Base-by-base conservation (phyloP, 2,113 vertebrate genomes). In the Cettia cetti region DNA sequence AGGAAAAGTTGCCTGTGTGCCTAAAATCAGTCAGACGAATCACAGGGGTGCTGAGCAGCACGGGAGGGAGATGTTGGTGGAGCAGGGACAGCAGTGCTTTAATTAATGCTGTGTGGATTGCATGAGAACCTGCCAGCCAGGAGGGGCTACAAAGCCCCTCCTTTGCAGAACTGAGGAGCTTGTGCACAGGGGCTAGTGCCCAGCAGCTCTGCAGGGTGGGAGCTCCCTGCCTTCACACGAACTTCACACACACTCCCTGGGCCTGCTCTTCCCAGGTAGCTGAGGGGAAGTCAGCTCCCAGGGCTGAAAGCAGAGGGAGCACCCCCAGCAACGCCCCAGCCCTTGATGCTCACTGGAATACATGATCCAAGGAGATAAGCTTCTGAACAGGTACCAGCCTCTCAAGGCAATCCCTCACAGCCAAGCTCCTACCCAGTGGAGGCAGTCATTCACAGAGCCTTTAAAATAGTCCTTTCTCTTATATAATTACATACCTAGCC, bases 241-340 rank as follows among this genome's bases (percentile, higher is more conserved):
- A n/a, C n/a, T n/a, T n/a, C n/a, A n/a, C n/a, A n/a, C n/a, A n/a
- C n/a, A 0, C 16, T 40, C 20, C 3, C 54, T 45, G 31, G 1
- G 1, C 26, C 37, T 49, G 19, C 52, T 66, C 16, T 42, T 79
- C 28, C 42, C 6, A 0, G 0, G 0, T 6, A 3, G 28, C 39
- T 42, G 61, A 19, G n/a, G 35, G 11, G 65, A 50, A 71, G 44
- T 10, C 0, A 1, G 4, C 22, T 60, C 44, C 16, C 39, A 1
- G 9, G 14, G n/a, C 60, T 42, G 52, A 68, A 40, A 47, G n/a
- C 63, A 53, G n/a, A 60, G 11, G 6, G 53, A 71, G 42, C 49
- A 47, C 31, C 85, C 79, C 69, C 63, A 71, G 64, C 13, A 27
- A 9, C 0, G 0, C 10, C 26, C n/a, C 56, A 50, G 60, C 52